Evolutionary conservation across 2,113 vertebrate genomes (phyloP).

Genomic region (Etheostoma cragini): DNA sequence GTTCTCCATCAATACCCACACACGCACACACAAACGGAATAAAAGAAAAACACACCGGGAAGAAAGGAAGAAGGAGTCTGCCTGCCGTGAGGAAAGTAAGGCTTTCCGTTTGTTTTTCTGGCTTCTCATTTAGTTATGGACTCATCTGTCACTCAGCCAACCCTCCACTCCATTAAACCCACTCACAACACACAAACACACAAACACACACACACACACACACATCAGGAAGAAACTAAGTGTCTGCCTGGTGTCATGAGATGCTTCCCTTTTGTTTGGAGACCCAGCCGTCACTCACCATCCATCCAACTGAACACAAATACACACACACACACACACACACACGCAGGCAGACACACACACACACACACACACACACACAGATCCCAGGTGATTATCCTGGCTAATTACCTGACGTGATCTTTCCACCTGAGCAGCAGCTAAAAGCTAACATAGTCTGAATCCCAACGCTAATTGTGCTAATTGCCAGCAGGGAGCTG

Average conservation of each 20-base stretch:
- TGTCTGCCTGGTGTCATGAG: conserved; percentile 23
- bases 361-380: background rate
- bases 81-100: conserved; percentile 18
- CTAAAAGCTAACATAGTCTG: conserved; percentile 73
- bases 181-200: conserved; percentile 15
- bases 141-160: conserved; percentile 26
- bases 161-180: conserved; percentile 18
- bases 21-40: background rate
- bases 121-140: conserved; percentile 41
- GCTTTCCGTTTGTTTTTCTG: conserved; percentile 36
- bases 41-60: conserved; percentile 5
- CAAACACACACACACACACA: conserved; percentile 9
- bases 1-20: conserved; percentile 63
- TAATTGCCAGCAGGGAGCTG: conserved; percentile 64
- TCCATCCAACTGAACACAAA: conserved; percentile 11
- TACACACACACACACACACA: conserved; percentile 19
- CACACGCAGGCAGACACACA: conserved; percentile 5
- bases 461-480: conserved; percentile 72
- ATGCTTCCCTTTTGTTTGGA: conserved; percentile 14
- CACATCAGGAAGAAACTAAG: background rate
- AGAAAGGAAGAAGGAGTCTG: conserved; percentile 4
- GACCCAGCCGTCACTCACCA: background rate
- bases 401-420: conserved; percentile 76
- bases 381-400: conserved; percentile 62
- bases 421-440: conserved; percentile 77